phyloP scores from a whole-genome alignment of 2,113 vertebrate species.

The Zeus faber region DNA sequence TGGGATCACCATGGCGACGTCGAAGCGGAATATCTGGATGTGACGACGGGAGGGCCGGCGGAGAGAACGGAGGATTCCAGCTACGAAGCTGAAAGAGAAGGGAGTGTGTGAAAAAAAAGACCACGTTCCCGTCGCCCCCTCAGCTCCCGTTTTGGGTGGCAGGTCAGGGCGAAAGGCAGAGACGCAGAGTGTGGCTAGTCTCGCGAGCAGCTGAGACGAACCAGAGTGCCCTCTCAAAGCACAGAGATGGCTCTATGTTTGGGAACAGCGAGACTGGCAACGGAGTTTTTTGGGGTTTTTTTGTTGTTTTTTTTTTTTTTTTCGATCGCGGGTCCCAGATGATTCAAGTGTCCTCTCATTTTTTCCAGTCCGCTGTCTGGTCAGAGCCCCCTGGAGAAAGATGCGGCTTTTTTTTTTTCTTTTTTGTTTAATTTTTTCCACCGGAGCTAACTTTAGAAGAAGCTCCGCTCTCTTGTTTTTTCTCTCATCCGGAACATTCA shows the following conservation, averaged over 20 bases:
- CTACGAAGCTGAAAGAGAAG: constrained; percentile 66
- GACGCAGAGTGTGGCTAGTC: not conserved
- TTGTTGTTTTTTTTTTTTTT: constrained; percentile 41
- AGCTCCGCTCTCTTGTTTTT: constrained; percentile 39
- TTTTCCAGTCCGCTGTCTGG: constrained; percentile 69
- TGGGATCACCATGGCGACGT: constrained; percentile 58
- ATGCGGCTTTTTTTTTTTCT: constrained; percentile 45
- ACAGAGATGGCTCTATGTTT: constrained; percentile 54
- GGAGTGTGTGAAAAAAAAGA: constrained; percentile 64
- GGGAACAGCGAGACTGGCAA: constrained; percentile 32
- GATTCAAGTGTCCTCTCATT: constrained; percentile 74
- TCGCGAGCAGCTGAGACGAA: constrained; percentile 30
- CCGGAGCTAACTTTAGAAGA: constrained; percentile 55
- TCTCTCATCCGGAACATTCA: constrained; percentile 41
- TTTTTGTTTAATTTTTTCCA: no score
- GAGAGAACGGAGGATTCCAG: constrained; percentile 62
- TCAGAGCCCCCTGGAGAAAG: constrained; percentile 56
- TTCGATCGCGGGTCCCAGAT: constrained; percentile 62
- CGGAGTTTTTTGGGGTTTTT: not conserved
- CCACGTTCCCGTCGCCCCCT: constrained; percentile 27
- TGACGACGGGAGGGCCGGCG: constrained; percentile 28
- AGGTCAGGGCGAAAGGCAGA: constrained; percentile 25
- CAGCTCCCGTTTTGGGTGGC: constrained; percentile 22
- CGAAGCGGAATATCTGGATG: constrained; percentile 67
- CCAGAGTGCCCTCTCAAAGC: constrained; percentile 27